Evolutionary conservation across 1,140 invertebrate species (phyloP).

Genomic region (Macrotrachela quadricornifera): DNA sequence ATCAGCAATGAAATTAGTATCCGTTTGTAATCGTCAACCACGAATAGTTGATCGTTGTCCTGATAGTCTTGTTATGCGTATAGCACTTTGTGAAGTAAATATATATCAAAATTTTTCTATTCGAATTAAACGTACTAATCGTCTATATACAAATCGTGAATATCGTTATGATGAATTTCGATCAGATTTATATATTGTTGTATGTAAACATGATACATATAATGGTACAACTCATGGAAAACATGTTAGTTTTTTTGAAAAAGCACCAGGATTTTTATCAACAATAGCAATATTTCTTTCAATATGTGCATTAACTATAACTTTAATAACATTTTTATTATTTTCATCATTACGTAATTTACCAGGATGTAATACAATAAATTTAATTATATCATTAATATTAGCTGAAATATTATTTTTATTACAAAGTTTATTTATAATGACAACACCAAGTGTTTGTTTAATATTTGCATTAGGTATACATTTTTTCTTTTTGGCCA

Average conservation of each 20-base stretch:
- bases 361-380: conserved; percentile 35
- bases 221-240: background rate
- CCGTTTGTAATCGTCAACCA: too few species aligned
- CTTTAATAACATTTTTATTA: conserved; percentile 29
- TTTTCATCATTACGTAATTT: conserved; percentile 34
- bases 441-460: conserved; percentile 14
- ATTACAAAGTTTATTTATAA: conserved; percentile 18
- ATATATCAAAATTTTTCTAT: too few species aligned
- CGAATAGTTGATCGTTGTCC: too few species aligned
- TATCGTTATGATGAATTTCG: background rate
- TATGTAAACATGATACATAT: conserved; percentile 1
- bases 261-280: conserved; percentile 4
- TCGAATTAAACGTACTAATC: too few species aligned
- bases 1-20: too few species aligned
- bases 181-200: conserved; percentile 1
- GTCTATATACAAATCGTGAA: background rate
- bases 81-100: too few species aligned
- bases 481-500: conserved; percentile 35
- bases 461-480: conserved; percentile 27
- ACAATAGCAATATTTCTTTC: conserved; percentile 13
- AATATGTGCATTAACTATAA: conserved; percentile 15
- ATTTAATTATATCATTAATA: conserved; percentile 31
- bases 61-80: too few species aligned
- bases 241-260: background rate
- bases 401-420: conserved; percentile 33